A percentile compares a stretch with the other conserved stretches of the same genome.
Evolutionary conservation across 2,797 vertebrate species (phyloP).

Genomic region (Manis pentadactyla): DNA sequence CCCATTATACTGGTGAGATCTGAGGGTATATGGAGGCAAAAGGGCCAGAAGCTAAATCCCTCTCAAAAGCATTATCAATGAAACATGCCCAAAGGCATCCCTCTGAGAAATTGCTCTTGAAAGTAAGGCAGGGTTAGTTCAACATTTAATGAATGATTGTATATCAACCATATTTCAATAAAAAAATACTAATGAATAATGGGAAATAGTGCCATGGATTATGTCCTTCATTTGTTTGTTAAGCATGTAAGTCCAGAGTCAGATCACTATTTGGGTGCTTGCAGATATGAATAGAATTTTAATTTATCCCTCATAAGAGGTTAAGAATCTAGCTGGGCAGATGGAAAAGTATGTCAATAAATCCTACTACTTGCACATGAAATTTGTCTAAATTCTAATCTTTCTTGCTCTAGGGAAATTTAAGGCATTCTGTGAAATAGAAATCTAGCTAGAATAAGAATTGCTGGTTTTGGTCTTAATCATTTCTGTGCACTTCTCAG

Average conservation of each 20-base stretch:
- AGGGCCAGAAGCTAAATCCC: background rate
- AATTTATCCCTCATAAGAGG: background rate
- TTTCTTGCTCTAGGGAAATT: constrained; percentile 32
- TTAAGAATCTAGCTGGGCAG: background rate
- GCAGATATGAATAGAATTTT: background rate
- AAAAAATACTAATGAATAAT: background rate
- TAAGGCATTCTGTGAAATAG: constrained; percentile 9
- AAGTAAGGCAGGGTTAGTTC: background rate
- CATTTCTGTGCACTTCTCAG: constrained; percentile 49
- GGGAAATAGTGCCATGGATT: background rate
- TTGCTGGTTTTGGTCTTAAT: constrained; percentile 27
- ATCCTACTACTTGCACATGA: background rate
- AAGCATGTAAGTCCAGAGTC: background rate
- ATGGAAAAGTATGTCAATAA: constrained; percentile 30
- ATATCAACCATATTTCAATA: too few relatives aligned
- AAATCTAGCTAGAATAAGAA: constrained; percentile 39
- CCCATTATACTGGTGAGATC: background rate
- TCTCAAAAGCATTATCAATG: background rate
- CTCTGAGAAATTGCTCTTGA: background rate
- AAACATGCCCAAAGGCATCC: background rate
- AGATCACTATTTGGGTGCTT: background rate
- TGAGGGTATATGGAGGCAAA: background rate
- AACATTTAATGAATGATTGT: background rate
- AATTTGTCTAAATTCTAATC: constrained; percentile 22
- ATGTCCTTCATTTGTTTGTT: constrained; percentile 7